Percentiles rank a stretch among this genome's conserved stretches.
phyloP scores from a whole-genome alignment of 2,113 vertebrate genomes.

The Lanius collurio region DNA sequence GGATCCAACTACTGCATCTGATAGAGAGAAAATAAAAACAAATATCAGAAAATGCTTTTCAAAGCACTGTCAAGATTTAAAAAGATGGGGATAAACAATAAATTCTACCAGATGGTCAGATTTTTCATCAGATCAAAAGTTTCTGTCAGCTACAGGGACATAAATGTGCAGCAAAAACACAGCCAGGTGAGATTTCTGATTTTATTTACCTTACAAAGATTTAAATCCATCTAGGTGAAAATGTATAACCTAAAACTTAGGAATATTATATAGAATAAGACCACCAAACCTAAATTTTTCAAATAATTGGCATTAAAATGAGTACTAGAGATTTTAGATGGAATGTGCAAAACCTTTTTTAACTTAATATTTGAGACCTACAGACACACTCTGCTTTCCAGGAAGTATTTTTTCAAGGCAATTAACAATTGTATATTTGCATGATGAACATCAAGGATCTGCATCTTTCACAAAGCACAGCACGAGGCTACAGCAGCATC shows the following conservation, averaged over 20 bases:
- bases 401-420: not conserved
- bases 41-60: not conserved
- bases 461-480: not conserved
- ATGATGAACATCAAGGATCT: no score
- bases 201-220: not conserved
- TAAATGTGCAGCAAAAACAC: accelerated
- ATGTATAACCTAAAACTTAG: accelerated
- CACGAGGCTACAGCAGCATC: accelerated
- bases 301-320: not conserved
- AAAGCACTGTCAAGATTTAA: not conserved
- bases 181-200: not conserved
- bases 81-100: not conserved
- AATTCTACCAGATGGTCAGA: not conserved
- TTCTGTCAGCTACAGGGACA: not conserved
- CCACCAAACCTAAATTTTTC: not conserved
- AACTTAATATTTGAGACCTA: not conserved
- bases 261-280: not conserved
- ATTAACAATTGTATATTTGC: accelerated
- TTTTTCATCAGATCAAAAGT: not conserved
- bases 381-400: not conserved
- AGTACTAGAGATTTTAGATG: not conserved
- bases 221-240: not conserved
- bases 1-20: constrained; percentile 86
- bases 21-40: constrained; percentile 9
- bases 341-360: not conserved